A percentile compares a stretch with the other conserved stretches of the same genome.
Conservation (phyloP, 2,113 vertebrate genomes). For the Nothocercus nigrocapillus region DNA sequence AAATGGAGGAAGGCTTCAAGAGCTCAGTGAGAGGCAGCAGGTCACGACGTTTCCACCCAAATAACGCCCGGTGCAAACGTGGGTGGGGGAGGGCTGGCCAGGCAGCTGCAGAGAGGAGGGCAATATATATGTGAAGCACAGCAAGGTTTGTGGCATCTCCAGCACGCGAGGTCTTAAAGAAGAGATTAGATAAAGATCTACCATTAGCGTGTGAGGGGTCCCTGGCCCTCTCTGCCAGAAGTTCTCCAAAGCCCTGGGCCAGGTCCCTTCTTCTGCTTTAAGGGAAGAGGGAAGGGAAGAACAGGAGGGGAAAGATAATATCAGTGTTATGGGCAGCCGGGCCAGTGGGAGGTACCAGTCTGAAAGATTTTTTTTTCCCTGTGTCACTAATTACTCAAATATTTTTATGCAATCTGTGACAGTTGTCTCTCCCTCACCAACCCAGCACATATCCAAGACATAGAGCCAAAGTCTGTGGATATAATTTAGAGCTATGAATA, state of each 20-base stretch:
- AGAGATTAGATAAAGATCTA: not conserved
- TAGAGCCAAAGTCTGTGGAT: not conserved
- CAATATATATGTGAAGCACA: not conserved
- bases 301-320: not conserved
- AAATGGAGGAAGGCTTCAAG: not conserved
- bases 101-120: not conserved
- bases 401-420: not conserved
- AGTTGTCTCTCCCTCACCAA: not conserved
- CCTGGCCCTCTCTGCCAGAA: not conserved
- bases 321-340: not conserved
- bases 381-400: not conserved
- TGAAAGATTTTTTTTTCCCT: not conserved
- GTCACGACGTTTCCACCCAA: not conserved
- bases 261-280: not conserved
- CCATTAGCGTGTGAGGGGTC: not conserved
- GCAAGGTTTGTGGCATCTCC: not conserved
- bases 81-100: fast-evolving
- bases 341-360: not conserved
- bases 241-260: not conserved
- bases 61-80: fast-evolving
- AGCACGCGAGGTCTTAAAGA: not conserved
- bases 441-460: not conserved
- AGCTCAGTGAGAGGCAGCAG: not conserved
- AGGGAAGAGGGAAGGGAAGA: not conserved
- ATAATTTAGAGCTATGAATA: not conserved